Conservation (phyloP, 2,797 vertebrate species). For the Schizopygopsis pylzovi region DNA sequence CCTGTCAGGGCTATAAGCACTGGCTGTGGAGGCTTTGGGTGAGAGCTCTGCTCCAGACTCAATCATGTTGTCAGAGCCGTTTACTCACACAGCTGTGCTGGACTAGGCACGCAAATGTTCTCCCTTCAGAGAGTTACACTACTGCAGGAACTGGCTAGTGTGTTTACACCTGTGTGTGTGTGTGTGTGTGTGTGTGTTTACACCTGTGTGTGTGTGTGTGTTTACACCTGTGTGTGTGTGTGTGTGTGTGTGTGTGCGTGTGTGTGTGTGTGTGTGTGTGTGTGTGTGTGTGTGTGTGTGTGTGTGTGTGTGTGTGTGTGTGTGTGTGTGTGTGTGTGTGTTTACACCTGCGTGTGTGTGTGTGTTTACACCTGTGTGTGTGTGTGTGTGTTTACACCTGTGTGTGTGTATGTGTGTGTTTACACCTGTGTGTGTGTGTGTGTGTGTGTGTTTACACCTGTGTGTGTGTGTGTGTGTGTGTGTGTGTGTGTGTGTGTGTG, state of each 20-base stretch:
- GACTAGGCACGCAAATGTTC: conserved; percentile 35
- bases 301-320: too few relatives aligned
- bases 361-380: too few relatives aligned
- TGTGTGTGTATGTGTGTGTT: too few relatives aligned
- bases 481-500: neutral
- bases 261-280: too few relatives aligned
- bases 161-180: neutral
- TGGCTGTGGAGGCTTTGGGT: conserved; percentile 5
- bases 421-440: too few relatives aligned
- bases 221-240: neutral
- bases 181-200: neutral
- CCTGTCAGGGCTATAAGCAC: conserved; percentile 19
- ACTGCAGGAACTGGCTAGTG: conserved; percentile 18
- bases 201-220: neutral
- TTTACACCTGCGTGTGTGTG: too few relatives aligned
- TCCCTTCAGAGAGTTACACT: conserved; percentile 33
- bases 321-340: too few relatives aligned
- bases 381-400: too few relatives aligned
- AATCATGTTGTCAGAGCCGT: conserved; percentile 37
- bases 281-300: too few relatives aligned
- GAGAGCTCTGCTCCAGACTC: conserved; percentile 32
- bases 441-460: neutral
- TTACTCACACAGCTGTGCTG: conserved; percentile 40
- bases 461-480: conserved; percentile 1
- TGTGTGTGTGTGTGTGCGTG: neutral